phyloP scores from a whole-genome alignment of 2,113 vertebrate genomes.

The Siniperca chuatsi region DNA sequence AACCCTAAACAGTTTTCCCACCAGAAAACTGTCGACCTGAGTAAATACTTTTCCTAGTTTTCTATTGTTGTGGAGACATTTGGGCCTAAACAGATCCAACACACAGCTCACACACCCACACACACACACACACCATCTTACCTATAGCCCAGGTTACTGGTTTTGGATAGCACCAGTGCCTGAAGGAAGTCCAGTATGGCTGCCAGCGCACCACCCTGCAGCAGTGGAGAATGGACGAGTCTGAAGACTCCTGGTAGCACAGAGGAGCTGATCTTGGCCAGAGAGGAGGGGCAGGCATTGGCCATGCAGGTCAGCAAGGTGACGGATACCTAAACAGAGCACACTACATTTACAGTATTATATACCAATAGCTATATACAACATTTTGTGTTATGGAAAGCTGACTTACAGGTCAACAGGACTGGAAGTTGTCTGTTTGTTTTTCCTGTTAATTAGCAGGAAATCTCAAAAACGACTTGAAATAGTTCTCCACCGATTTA shows the following conservation, averaged over 20 bases:
- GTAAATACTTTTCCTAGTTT: not conserved
- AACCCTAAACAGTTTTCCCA: constrained; percentile 3
- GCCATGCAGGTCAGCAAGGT: constrained; percentile 88
- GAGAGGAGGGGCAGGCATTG: constrained; percentile 85
- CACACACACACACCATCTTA: not conserved
- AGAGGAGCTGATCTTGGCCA: constrained; percentile 86
- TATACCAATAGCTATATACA: not conserved
- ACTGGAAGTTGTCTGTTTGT: not conserved
- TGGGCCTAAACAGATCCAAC: not conserved
- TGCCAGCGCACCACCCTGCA: constrained; percentile 87
- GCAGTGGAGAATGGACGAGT: constrained; percentile 90
- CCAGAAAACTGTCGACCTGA: not conserved
- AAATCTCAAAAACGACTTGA: too few relatives aligned
- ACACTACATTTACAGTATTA: not conserved
- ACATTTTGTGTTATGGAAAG: not conserved
- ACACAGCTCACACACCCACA: not conserved
- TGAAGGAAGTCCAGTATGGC: constrained; percentile 89
- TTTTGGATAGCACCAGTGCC: constrained; percentile 85
- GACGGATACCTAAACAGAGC: constrained; percentile 82
- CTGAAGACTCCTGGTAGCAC: constrained; percentile 87
- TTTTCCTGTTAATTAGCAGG: too few relatives aligned
- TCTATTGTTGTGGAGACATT: not conserved
- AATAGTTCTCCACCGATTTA: too few relatives aligned
- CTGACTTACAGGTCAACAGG: not conserved
- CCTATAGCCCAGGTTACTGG: constrained; percentile 81